A percentile compares a stretch with the other conserved stretches of the same genome.
Conservation (phyloP, 2,888 invertebrate genomes). For the Leptopterna dolabrata region DNA sequence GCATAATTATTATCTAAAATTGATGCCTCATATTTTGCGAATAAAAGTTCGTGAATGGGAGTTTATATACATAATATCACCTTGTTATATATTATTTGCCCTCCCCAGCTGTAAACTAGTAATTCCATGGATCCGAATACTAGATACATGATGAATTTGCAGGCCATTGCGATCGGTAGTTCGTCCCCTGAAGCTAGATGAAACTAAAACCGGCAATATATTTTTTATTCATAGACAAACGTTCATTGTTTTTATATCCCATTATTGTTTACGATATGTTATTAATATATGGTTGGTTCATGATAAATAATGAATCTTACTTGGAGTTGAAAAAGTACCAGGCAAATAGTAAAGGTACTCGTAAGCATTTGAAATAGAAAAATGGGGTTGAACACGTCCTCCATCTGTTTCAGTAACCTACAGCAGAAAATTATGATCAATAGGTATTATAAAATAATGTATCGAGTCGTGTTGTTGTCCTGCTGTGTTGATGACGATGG, state of each 20-base stretch:
- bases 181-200: slow-evolving; percentile 44
- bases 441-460: too few relatives aligned
- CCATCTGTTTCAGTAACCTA: slow-evolving; percentile 55
- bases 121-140: slow-evolving; percentile 59
- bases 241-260: too few relatives aligned
- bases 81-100: slow-evolving; percentile 57
- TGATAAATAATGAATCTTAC: slow-evolving; percentile 39
- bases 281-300: background rate
- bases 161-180: slow-evolving; percentile 49
- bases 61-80: background rate
- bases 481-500: too few relatives aligned
- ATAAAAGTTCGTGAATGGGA: too few relatives aligned
- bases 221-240: too few relatives aligned
- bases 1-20: too few relatives aligned
- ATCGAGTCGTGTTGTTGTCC: too few relatives aligned
- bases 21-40: too few relatives aligned
- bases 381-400: slow-evolving; percentile 58
- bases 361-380: slow-evolving; percentile 59
- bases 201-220: background rate
- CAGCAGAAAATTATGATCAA: slow-evolving; percentile 28
- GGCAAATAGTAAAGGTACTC: slow-evolving; percentile 59
- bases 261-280: too few relatives aligned
- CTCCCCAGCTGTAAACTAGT: slow-evolving; percentile 60
- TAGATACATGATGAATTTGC: slow-evolving; percentile 59
- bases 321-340: slow-evolving; percentile 57